These are phyloP conservation scores for Caenorhabditis sp. DNA, from an alignment of 2,888 invertebrate species.

Conservation along the genomic window DNA sequence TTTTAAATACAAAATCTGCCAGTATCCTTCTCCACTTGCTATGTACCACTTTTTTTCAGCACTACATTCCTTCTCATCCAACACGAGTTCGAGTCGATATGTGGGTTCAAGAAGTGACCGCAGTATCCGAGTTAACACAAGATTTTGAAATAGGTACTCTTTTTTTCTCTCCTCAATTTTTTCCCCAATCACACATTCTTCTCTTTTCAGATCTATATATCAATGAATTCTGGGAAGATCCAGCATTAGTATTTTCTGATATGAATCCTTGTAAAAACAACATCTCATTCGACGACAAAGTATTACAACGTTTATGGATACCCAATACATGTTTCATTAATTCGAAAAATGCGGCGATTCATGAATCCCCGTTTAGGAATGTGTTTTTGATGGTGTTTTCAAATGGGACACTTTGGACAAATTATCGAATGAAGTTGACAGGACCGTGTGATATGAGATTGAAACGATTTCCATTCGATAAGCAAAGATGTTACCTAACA, in stretches of 20 bases:
- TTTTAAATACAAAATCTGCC: too few relatives aligned
- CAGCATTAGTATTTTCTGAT: slow-evolving; percentile 66
- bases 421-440: slow-evolving; percentile 70
- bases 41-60: slow-evolving; percentile 41
- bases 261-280: slow-evolving; percentile 71
- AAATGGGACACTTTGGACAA: slow-evolving; percentile 70
- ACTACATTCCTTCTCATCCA: slow-evolving; percentile 69
- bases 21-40: not conserved
- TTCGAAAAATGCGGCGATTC: slow-evolving; percentile 70
- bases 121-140: slow-evolving; percentile 69
- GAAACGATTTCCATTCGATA: slow-evolving; percentile 65
- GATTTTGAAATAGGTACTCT: slow-evolving; percentile 69
- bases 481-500: slow-evolving; percentile 69
- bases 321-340: slow-evolving; percentile 69
- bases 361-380: slow-evolving; percentile 69
- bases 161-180: too few relatives aligned
- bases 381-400: slow-evolving; percentile 71
- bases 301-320: slow-evolving; percentile 69
- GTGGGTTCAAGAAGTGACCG: slow-evolving; percentile 71
- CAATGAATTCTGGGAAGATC: slow-evolving; percentile 71
- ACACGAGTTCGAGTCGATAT: slow-evolving; percentile 68
- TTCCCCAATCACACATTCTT: not conserved
- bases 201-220: slow-evolving; percentile 66
- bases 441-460: slow-evolving; percentile 71
- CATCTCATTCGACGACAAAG: slow-evolving; percentile 70